phyloP scores from a whole-genome alignment of 2,888 invertebrate species.

The Agrotis segetum region DNA sequence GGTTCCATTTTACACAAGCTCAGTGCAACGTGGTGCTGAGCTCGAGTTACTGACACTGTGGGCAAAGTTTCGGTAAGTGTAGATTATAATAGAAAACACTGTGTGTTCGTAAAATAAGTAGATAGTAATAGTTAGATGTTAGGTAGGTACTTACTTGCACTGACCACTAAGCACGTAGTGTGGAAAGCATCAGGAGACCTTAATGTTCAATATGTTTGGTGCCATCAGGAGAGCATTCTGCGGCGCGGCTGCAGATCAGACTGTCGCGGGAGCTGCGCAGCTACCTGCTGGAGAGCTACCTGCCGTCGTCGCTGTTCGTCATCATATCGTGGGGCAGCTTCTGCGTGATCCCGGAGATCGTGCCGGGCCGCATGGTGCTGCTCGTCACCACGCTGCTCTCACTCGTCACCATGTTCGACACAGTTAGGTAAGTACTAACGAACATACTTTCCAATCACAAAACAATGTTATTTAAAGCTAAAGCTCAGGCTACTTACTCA shows the following conservation, averaged over 20 bases:
- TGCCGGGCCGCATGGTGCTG: conserved; percentile 92
- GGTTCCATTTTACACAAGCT: conserved; percentile 21
- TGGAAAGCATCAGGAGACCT: conserved; percentile 7
- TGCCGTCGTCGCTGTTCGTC: conserved; percentile 92
- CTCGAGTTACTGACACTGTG: conserved; percentile 16
- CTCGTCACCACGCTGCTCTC: conserved; percentile 92
- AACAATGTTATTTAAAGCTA: background rate
- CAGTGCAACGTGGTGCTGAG: conserved; percentile 16
- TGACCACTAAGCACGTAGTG: conserved; percentile 39
- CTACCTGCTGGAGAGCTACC: conserved; percentile 92
- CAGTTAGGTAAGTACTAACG: conserved; percentile 88
- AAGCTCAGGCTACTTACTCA: too few species aligned
- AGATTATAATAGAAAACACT: conserved; percentile 32
- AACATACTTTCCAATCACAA: background rate
- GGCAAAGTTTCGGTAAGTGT: conserved; percentile 43
- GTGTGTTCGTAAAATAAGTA: conserved; percentile 31
- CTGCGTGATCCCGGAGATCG: conserved; percentile 92
- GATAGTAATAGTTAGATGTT: conserved; percentile 48
- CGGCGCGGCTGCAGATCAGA: conserved; percentile 91
- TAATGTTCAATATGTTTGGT: conserved; percentile 29
- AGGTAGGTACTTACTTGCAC: conserved; percentile 57
- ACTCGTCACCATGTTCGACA: conserved; percentile 93
- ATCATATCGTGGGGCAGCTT: conserved; percentile 93
- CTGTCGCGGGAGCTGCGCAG: conserved; percentile 92
- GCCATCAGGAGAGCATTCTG: conserved; percentile 91